A percentile compares a stretch with the other conserved stretches of the same genome.
These are phyloP conservation scores for Malacoctenus gilli DNA, from an alignment of 2,797 vertebrate genomes.

Conservation along the genomic window DNA sequence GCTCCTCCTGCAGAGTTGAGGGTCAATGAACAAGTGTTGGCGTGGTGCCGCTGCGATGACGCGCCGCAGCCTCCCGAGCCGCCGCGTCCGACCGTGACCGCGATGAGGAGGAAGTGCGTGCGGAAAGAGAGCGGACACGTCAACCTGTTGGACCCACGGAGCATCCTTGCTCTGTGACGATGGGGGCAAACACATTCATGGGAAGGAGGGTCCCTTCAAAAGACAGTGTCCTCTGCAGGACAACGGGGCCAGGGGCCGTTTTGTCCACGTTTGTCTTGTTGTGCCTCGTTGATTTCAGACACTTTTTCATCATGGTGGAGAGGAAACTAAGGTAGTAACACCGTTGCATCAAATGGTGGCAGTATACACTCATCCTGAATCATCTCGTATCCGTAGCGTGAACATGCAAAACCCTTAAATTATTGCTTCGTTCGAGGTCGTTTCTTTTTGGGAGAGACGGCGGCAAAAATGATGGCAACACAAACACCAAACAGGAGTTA, in stretches of 20 bases:
- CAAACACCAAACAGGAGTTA: too few species aligned
- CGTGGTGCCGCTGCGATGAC: conserved; percentile 33
- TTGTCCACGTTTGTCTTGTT: too few species aligned
- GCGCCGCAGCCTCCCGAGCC: conserved; percentile 31
- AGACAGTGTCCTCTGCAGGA: not conserved
- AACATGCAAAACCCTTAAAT: conserved; percentile 23
- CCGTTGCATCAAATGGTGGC: conserved; percentile 65
- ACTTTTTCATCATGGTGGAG: too few species aligned
- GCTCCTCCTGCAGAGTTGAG: conserved; percentile 47
- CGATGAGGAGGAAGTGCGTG: conserved; percentile 13
- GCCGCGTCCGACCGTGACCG: conserved; percentile 16
- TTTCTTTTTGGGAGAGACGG: too few species aligned
- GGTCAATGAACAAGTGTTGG: conserved; percentile 46
- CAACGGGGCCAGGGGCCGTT: conserved; percentile 3
- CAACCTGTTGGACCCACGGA: not conserved
- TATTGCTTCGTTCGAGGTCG: too few species aligned
- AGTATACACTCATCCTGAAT: conserved; percentile 49
- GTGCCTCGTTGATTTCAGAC: too few species aligned
- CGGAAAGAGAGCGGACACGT: conserved; percentile 2
- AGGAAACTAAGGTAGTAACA: conserved; percentile 53
- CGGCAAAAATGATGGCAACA: too few species aligned
- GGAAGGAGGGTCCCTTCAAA: not conserved
- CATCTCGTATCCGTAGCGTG: not conserved
- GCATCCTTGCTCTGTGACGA: conserved; percentile 24
- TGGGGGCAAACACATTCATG: not conserved